phyloP scores from a whole-genome alignment of 2,113 vertebrate species.

The Antechinus flavipes region DNA sequence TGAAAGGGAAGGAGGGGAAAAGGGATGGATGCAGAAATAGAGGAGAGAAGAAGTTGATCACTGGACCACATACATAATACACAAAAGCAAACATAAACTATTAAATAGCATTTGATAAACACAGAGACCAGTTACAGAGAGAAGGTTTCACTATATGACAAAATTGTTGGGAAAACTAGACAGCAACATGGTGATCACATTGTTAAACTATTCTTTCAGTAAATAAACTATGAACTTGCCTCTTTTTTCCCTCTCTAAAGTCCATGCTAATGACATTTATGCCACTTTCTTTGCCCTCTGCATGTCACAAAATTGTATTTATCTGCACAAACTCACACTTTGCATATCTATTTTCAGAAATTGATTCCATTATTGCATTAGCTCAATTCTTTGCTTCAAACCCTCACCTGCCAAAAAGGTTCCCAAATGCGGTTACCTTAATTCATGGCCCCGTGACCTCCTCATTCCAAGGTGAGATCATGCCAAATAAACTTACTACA shows the following conservation, averaged over 20 bases:
- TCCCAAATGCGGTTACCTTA: conserved; percentile 59
- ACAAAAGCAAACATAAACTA: background rate
- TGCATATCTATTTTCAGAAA: conserved; percentile 68
- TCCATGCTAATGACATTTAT: conserved; percentile 38
- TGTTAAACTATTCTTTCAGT: conserved; percentile 54
- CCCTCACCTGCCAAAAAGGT: conserved; percentile 63
- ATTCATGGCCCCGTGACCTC: conserved; percentile 76
- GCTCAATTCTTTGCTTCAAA: conserved; percentile 55
- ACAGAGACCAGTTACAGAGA: background rate
- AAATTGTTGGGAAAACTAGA: background rate
- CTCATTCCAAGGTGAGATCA: background rate
- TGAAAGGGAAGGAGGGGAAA: too few relatives aligned
- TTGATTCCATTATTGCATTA: conserved; percentile 67
- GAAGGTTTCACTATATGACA: background rate
- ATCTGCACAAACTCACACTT: conserved; percentile 65
- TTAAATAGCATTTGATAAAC: background rate
- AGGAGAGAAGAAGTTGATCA: background rate
- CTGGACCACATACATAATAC: background rate
- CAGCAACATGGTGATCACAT: background rate
- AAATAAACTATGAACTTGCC: conserved; percentile 40
- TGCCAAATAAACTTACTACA: conserved; percentile 71
- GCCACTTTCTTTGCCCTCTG: background rate
- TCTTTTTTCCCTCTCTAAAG: conserved; percentile 64
- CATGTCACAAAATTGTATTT: conserved; percentile 66
- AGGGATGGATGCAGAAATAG: too few relatives aligned